Evolutionary conservation across 2,797 vertebrate species (phyloP).

Genomic region (Sebastes aleutianus): DNA sequence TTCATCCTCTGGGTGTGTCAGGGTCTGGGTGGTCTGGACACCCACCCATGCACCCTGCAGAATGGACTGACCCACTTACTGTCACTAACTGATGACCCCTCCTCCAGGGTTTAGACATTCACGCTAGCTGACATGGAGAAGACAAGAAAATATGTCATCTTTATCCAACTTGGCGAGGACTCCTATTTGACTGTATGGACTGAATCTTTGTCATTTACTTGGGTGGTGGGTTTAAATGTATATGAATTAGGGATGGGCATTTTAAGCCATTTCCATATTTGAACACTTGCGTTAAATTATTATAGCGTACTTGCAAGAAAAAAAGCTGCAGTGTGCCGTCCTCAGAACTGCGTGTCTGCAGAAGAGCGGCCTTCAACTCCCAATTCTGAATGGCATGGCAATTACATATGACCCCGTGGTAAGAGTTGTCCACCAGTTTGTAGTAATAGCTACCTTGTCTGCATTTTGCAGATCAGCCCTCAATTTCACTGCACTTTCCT

Average conservation of each 20-base stretch:
- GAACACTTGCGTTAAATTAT: neutral
- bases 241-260: neutral
- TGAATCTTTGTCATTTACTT: neutral
- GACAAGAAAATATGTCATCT: constrained; percentile 36
- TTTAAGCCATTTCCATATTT: neutral
- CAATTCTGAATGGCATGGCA: too few relatives aligned
- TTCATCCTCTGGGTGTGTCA: constrained; percentile 61
- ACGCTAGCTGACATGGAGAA: constrained; percentile 23
- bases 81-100: constrained; percentile 70
- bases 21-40: constrained; percentile 46
- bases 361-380: too few relatives aligned
- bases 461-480: too few relatives aligned
- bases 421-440: too few relatives aligned
- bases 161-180: neutral
- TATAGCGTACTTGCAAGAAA: neutral
- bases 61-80: constrained; percentile 73
- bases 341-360: too few relatives aligned
- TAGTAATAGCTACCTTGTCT: too few relatives aligned
- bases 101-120: constrained; percentile 58
- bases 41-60: constrained; percentile 53
- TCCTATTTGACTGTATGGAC: neutral
- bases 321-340: too few relatives aligned
- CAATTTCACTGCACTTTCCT: too few relatives aligned
- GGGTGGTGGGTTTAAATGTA: neutral
- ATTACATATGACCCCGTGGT: too few relatives aligned